Evolutionary conservation across 1,140 invertebrate genomes (phyloP).

Genomic region (Drosophila repletoides): DNA sequence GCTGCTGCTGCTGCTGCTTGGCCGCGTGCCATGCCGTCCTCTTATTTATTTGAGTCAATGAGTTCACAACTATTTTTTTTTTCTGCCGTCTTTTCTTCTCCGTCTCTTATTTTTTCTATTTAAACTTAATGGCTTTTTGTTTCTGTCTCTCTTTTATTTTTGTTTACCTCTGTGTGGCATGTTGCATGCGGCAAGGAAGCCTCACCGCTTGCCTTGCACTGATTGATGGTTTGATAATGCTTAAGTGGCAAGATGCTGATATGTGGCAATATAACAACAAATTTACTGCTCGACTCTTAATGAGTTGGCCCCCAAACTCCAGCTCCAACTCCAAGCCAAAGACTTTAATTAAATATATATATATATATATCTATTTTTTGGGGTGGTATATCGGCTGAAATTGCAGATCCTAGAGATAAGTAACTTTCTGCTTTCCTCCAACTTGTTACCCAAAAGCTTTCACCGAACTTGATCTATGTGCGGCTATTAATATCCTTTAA

Average conservation of each 20-base stretch:
- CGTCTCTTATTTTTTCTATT: slow-evolving; percentile 40
- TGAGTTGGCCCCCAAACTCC: slow-evolving; percentile 30
- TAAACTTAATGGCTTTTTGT: slow-evolving; percentile 66
- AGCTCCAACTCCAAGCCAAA: background rate
- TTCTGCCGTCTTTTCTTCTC: slow-evolving; percentile 33
- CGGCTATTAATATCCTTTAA: too few species aligned
- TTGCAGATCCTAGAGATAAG: background rate
- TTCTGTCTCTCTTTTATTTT: slow-evolving; percentile 11
- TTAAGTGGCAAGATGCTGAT: slow-evolving; percentile 53
- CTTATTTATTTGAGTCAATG: slow-evolving; percentile 80
- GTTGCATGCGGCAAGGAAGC: slow-evolving; percentile 59
- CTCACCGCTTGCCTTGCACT: slow-evolving; percentile 66
- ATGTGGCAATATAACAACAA: slow-evolving; percentile 8
- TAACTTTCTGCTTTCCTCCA: background rate
- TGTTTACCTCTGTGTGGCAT: slow-evolving; percentile 21
- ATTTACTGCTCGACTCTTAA: slow-evolving; percentile 17
- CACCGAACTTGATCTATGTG: background rate
- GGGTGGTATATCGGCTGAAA: background rate
- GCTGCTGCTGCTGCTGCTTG: slow-evolving; percentile 30
- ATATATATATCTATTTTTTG: slow-evolving; percentile 9
- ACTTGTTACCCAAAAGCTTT: background rate
- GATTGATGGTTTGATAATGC: slow-evolving; percentile 75
- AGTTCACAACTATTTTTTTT: slow-evolving; percentile 78
- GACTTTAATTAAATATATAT: slow-evolving; percentile 5
- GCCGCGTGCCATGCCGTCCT: slow-evolving; percentile 47